Evolutionary conservation across 2,797 vertebrate genomes (phyloP), one percentile per base, ranked within the genome.

Genomic region (Melanotaenia pygmaea): DNA sequence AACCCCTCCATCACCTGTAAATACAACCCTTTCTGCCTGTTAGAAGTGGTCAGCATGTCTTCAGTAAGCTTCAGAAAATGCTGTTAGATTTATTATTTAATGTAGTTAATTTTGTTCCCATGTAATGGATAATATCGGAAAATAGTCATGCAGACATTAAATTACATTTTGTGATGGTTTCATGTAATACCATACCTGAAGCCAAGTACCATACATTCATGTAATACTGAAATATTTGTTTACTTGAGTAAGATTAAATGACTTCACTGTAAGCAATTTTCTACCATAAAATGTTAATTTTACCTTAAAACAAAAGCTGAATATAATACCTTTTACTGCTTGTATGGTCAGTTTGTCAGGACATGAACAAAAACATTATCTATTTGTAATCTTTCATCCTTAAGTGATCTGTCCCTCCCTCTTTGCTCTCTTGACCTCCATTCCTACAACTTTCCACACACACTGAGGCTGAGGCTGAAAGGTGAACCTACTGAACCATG

Each of bases 401-500:
- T 68, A 18, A 70, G 14, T 43, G 40, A 57, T 14, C 59, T 26
- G 11, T 71, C 51, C 10, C n/a, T 28, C 57, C 43, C 14, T 38
- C 40, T 67, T 58, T 56, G 26, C 47, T 67, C 73, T 53, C 66
- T 64, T 86, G 72, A 86, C 80, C 70, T 81, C 34, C 45, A 14
- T 38, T 59, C 53, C 67, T 54, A 57, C 51, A 70, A 13, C 53
- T 70, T 51, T 70, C 58, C 62, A 30, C 64, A 57, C 50, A 54
- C 58, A 54, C 22, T 11, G 24, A 32, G 72, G 87, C 83, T 5
- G 64, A 81, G 76, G 82, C 63, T 20, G 71, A 82, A 86, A 32
- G 51, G 28, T 80, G 79, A 87, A 89, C 82, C 82, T 70, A 79
- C 54, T 84, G 77, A 85, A 83, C 87, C 53, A 40, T 45, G 3